A percentile compares a stretch with the other conserved stretches of the same genome.
phyloP scores from a whole-genome alignment of 2,797 vertebrate species.

The Paramormyrops hopkinsi region DNA sequence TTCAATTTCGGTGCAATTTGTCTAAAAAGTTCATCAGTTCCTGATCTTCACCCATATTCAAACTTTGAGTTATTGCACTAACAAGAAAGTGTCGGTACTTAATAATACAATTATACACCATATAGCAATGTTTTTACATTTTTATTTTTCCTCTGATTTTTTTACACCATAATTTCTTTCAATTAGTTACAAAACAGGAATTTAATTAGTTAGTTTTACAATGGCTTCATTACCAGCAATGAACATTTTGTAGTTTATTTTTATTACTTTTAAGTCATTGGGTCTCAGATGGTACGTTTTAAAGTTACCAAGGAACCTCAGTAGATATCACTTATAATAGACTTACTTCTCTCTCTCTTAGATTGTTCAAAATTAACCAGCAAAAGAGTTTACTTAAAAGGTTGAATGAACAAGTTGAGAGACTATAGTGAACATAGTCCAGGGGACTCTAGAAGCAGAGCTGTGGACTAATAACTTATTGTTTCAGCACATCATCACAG shows the following conservation, averaged over 20 bases:
- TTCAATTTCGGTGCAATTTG: background rate
- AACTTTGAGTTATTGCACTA: background rate
- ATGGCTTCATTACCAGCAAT: conserved; percentile 62
- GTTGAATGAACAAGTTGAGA: conserved; percentile 33
- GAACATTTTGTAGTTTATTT: conserved; percentile 45
- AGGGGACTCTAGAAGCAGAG: conserved; percentile 51
- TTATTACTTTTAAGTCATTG: conserved; percentile 43
- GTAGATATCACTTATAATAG: conserved; percentile 22
- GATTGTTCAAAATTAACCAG: conserved; percentile 11
- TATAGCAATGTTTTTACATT: conserved; percentile 14
- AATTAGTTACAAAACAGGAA: conserved; percentile 77
- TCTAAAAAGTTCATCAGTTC: background rate
- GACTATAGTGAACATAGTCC: conserved; percentile 18
- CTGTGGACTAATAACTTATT: conserved; percentile 55
- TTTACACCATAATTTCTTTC: conserved; percentile 67
- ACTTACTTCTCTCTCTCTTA: conserved; percentile 16
- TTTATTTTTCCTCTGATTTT: conserved; percentile 42
- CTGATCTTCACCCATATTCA: background rate
- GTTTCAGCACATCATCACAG: conserved; percentile 40
- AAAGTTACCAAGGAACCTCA: conserved; percentile 39
- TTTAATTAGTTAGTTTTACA: conserved; percentile 70
- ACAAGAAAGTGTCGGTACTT: background rate
- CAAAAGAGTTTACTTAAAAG: conserved; percentile 25
- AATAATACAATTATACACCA: conserved; percentile 14
- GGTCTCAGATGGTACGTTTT: conserved; percentile 45